A percentile compares a stretch with the other conserved stretches of the same genome.
These are phyloP conservation scores for Siphonodentalium dalli DNA, from an alignment of 2,888 invertebrate genomes.

Conservation along the genomic window DNA sequence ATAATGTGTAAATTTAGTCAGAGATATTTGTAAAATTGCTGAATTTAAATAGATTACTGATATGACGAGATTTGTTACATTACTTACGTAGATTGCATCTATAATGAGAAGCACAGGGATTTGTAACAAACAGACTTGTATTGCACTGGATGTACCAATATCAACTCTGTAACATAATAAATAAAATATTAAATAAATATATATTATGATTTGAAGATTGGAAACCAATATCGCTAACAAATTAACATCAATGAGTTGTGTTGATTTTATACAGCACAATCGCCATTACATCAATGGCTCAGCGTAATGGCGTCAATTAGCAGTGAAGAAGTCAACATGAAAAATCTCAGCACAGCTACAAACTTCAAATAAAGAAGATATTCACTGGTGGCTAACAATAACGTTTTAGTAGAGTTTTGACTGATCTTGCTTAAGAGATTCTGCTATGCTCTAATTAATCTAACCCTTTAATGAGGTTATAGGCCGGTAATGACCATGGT, in stretches of 20 bases:
- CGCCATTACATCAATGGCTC: too few species aligned
- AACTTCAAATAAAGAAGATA: too few species aligned
- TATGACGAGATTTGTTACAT: not conserved
- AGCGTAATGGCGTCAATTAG: too few species aligned
- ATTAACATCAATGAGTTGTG: not conserved
- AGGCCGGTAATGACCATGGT: too few species aligned
- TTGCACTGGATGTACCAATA: constrained; percentile 57
- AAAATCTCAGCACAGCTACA: too few species aligned
- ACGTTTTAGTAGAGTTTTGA: too few species aligned
- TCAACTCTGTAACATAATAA: constrained; percentile 50
- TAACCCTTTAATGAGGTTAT: too few species aligned
- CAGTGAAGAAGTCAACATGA: too few species aligned
- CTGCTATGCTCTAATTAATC: too few species aligned
- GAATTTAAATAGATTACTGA: not conserved
- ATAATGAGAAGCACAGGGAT: constrained; percentile 53
- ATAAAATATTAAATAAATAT: not conserved
- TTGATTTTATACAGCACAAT: too few species aligned
- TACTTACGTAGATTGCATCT: constrained; percentile 55
- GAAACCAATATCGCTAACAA: not conserved
- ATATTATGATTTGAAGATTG: not conserved
- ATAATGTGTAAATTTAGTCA: not conserved
- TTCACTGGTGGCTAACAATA: too few species aligned
- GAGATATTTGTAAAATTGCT: not conserved
- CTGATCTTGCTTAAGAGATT: too few species aligned
- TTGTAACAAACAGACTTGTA: constrained; percentile 61